Percentiles rank a stretch among this genome's conserved stretches.
phyloP scores from a whole-genome alignment of 2,888 invertebrate genomes.

The Dione juno region DNA sequence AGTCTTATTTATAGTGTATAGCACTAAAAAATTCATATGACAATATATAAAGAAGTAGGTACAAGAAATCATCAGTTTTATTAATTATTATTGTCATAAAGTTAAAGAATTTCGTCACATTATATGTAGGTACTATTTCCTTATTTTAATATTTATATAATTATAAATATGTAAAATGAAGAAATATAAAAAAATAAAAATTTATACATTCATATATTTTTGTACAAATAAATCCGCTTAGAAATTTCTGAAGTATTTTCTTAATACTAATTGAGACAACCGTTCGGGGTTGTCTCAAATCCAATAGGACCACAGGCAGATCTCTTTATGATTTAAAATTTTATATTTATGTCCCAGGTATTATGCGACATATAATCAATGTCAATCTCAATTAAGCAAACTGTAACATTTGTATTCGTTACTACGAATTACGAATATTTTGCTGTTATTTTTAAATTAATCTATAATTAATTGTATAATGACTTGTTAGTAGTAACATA shows the following conservation, averaged over 20 bases:
- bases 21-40: constrained; percentile 56
- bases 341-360: not conserved
- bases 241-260: not conserved
- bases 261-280: not conserved
- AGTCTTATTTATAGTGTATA: constrained; percentile 67
- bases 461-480: not conserved
- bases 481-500: not conserved
- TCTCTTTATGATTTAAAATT: not conserved
- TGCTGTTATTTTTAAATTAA: not conserved
- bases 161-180: not conserved
- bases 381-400: not conserved
- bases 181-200: not conserved
- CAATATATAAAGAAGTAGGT: constrained; percentile 40
- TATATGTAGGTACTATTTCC: not conserved
- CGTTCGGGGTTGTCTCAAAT: too few species aligned
- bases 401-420: not conserved
- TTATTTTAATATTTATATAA: not conserved
- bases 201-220: not conserved
- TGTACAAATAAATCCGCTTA: not conserved
- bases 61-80: constrained; percentile 39
- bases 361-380: not conserved
- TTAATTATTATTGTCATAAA: constrained; percentile 5
- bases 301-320: not conserved
- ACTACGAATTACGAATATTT: not conserved
- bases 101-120: constrained; percentile 3